Evolutionary conservation across 2,888 invertebrate species (phyloP), one percentile per base, ranked within the genome.

Genomic region (Plemyria rubiginata): DNA sequence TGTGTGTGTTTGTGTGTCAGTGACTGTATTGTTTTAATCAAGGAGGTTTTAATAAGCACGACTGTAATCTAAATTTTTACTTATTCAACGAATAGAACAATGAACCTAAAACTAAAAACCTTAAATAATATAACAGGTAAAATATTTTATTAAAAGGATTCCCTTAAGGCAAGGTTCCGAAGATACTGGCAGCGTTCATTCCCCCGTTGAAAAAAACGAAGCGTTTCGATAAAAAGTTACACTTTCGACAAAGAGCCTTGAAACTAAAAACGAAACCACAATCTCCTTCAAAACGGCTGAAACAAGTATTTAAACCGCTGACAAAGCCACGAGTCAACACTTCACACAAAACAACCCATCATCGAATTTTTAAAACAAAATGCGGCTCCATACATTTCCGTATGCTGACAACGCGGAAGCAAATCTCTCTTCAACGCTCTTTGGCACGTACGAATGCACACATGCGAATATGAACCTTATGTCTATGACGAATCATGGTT

Each of bases 361-460:
- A 67, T 58, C 60, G 57, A 65, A 54, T 52, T 51, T 54, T 56
- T 58, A 16, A 38, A 16, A 46, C 45, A 43, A 22, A 54, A 54
- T 48, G 40, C 65, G 13, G 15, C 73, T 77, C 78, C 63, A 75
- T 59, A 60, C 63, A 13, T 54, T 61, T 41, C 69, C 49, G 46
- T 68, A 68, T 72, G 77, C 78, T 75, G 76, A 78, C 68, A 11
- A 46, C 54, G 73, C 77, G 76, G 79, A 77, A 77, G 76, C 46
- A 68, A 64, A 74, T 72, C 73, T 68, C 66, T 22, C 48, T 51
- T 53, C 28, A 54, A 54, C 57, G 68, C 68, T 60, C 72, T 73
- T 66, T 57, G 68, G 63, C 79, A 79, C 79, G 79, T 79, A 70
- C 70, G 54, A 46, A 16, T 16, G 40, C 48, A 58, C 50, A 61